Evolutionary conservation across 1,140 invertebrate genomes (phyloP).

Genomic region (Eubasilissa regina): DNA sequence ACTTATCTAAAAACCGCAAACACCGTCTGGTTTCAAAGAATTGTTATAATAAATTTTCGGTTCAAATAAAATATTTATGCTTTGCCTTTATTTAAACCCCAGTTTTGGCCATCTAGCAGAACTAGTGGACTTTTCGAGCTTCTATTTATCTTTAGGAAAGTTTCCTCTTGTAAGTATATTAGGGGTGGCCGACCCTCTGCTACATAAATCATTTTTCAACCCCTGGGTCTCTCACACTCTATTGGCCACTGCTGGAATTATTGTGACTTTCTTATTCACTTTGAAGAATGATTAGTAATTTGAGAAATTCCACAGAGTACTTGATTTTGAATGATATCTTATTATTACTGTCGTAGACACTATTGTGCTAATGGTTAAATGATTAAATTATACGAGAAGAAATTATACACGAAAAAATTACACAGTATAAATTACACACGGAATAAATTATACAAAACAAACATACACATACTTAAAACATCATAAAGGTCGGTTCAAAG

Average conservation of each 20-base stretch:
- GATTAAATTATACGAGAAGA: too few relatives aligned
- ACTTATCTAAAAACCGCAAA: background rate
- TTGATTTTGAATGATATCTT: too few relatives aligned
- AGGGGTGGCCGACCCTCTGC: slow-evolving; percentile 21
- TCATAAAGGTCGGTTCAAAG: too few relatives aligned
- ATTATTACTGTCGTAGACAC: too few relatives aligned
- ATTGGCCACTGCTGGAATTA: background rate
- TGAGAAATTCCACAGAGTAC: too few relatives aligned
- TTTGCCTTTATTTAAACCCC: slow-evolving; percentile 1
- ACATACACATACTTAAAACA: too few relatives aligned
- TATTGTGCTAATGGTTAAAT: too few relatives aligned
- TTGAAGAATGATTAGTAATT: too few relatives aligned
- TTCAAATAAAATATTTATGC: background rate
- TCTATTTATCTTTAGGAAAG: slow-evolving; percentile 49
- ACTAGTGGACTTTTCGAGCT: background rate
- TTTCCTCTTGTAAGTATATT: slow-evolving; percentile 42
- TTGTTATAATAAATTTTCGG: background rate
- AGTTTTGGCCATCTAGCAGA: background rate
- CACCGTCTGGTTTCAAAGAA: background rate
- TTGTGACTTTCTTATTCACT: background rate
- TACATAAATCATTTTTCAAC: slow-evolving; percentile 46
- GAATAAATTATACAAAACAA: too few relatives aligned
- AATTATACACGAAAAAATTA: too few relatives aligned
- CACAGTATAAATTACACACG: too few relatives aligned
- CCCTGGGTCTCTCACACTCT: background rate